Evolutionary conservation across 1,140 invertebrate species (phyloP).

Genomic region (Meloidogyne floridensis): DNA sequence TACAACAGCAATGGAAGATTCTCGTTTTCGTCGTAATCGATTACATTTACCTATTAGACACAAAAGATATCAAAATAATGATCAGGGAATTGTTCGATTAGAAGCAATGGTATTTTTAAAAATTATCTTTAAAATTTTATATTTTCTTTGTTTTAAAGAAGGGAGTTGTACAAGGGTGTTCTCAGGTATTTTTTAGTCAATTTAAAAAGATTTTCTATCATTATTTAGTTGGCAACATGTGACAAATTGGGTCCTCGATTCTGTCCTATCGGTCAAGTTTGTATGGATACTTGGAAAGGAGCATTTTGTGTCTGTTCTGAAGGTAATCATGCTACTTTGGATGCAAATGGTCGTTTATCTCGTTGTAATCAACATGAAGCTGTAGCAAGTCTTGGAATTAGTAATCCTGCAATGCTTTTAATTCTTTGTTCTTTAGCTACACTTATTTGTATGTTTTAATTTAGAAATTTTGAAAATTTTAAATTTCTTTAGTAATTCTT

Average conservation of each 20-base stretch:
- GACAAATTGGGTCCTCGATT: slow-evolving; percentile 41
- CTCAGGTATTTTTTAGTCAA: slow-evolving; percentile 46
- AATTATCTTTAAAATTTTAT: too few species aligned
- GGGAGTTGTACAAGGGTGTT: slow-evolving; percentile 33
- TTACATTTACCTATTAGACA: slow-evolving; percentile 15
- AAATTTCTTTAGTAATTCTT: slow-evolving; percentile 45
- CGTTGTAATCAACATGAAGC: slow-evolving; percentile 58
- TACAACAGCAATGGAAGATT: neutral
- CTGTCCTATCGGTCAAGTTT: slow-evolving; percentile 54
- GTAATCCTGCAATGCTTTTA: slow-evolving; percentile 53
- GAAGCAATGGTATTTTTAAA: slow-evolving; percentile 6
- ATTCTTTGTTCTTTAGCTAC: slow-evolving; percentile 51
- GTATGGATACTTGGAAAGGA: slow-evolving; percentile 64
- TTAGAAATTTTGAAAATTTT: too few species aligned
- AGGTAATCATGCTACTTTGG: slow-evolving; percentile 45
- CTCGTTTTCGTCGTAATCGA: slow-evolving; percentile 18
- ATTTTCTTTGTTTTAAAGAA: neutral
- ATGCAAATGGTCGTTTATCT: slow-evolving; percentile 54
- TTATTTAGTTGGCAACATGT: slow-evolving; percentile 47
- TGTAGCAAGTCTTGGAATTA: slow-evolving; percentile 54
- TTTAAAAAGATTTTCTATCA: neutral
- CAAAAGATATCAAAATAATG: slow-evolving; percentile 10
- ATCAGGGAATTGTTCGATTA: slow-evolving; percentile 18
- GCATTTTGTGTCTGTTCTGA: slow-evolving; percentile 62
- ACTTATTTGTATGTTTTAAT: slow-evolving; percentile 42